phyloP scores from a whole-genome alignment of 2,113 vertebrate species.

The Craseonycteris thonglongyai region DNA sequence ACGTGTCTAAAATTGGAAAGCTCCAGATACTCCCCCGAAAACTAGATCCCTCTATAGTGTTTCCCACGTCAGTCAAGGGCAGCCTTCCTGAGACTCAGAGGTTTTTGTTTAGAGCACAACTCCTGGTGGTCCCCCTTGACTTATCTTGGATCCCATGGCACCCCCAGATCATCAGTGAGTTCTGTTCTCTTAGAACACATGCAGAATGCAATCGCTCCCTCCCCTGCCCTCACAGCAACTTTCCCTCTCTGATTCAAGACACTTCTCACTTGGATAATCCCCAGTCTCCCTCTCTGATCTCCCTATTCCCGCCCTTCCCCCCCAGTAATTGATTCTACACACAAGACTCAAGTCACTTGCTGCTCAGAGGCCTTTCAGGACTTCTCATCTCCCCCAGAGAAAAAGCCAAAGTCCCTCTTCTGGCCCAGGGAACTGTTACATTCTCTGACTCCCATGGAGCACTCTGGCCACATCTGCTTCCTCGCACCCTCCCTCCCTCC shows the following conservation, averaged over 20 bases:
- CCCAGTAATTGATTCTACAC: background rate
- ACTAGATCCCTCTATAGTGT: background rate
- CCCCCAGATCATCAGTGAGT: background rate
- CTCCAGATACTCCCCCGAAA: background rate
- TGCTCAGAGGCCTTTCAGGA: too few species aligned
- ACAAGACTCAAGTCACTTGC: background rate
- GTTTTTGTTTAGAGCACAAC: background rate
- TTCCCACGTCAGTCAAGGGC: background rate
- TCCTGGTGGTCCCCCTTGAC: background rate
- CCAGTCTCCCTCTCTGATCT: background rate
- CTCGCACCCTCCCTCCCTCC: background rate
- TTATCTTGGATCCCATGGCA: background rate
- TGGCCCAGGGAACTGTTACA: background rate
- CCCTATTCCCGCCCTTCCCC: background rate
- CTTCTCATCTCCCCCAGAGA: background rate
- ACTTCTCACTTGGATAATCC: background rate
- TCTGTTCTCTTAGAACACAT: background rate
- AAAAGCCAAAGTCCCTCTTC: background rate
- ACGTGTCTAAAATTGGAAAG: background rate
- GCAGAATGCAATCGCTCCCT: background rate
- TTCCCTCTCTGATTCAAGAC: background rate
- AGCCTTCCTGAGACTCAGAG: background rate
- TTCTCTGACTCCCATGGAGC: background rate
- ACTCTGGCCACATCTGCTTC: background rate
- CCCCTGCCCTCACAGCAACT: background rate